Evolutionary conservation across 53 echinoderm and acorn worm genomes (phyloP).

Genomic region (Antedon mediterranea): DNA sequence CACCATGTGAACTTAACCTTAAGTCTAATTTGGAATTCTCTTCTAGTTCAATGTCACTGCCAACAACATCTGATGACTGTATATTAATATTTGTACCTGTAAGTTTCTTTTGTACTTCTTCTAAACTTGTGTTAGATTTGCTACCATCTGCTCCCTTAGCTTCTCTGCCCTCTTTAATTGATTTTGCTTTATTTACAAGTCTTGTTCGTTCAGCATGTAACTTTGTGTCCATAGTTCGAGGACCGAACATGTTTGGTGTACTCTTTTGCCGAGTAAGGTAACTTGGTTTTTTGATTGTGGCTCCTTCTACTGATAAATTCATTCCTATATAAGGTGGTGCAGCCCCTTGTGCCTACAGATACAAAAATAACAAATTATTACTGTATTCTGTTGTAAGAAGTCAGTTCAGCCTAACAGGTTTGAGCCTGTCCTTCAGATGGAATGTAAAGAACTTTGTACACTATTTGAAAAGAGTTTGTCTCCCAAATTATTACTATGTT

Average conservation of each 20-base stretch:
- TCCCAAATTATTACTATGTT: too few relatives aligned
- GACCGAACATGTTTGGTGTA: constrained; percentile 40
- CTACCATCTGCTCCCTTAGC: constrained; percentile 9
- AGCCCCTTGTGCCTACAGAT: constrained; percentile 35
- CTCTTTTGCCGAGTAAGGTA: constrained; percentile 56
- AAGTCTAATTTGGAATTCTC: neutral
- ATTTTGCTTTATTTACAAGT: neutral
- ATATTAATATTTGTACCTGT: constrained; percentile 52
- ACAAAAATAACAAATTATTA: neutral
- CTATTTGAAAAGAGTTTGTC: too few relatives aligned
- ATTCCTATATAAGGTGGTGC: constrained; percentile 78
- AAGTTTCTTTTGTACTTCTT: constrained; percentile 77
- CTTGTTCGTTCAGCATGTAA: neutral
- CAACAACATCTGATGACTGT: neutral
- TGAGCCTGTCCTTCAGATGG: neutral
- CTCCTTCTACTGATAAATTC: constrained; percentile 51
- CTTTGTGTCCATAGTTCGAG: constrained; percentile 16
- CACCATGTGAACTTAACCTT: neutral
- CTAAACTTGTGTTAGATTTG: constrained; percentile 37
- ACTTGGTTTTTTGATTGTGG: constrained; percentile 44
- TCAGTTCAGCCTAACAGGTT: neutral
- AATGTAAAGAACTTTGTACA: neutral
- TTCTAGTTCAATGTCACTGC: neutral
- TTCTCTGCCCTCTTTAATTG: constrained; percentile 2
- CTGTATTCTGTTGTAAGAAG: neutral